Conservation (phyloP, 37 sponge, comb jelly and placozoan species). For the Theonella swinhoei region DNA sequence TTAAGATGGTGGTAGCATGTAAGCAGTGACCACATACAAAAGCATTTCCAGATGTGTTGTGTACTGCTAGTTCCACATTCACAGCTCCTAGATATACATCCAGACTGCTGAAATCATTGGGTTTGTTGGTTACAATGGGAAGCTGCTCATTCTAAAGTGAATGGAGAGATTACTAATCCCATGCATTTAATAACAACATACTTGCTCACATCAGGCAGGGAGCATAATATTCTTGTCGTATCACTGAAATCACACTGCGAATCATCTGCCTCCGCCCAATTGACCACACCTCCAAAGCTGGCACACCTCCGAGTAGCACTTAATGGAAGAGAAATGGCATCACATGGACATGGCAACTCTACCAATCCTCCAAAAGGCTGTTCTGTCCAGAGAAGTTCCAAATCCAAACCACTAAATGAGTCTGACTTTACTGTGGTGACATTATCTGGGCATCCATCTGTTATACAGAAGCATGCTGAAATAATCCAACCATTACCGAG, state of each 20-base stretch:
- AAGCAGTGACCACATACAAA: too few relatives aligned
- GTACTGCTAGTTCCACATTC: not conserved
- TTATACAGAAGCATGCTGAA: not conserved
- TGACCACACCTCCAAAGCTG: constrained; percentile 20
- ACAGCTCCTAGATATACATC: not conserved
- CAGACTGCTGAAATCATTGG: not conserved
- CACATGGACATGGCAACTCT: constrained; percentile 49
- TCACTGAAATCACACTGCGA: constrained; percentile 38
- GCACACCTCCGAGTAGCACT: constrained; percentile 29
- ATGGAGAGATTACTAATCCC: not conserved
- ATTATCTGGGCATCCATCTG: constrained; percentile 42
- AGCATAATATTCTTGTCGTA: constrained; percentile 18
- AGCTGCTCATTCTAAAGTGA: not conserved
- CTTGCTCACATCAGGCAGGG: constrained; percentile 42
- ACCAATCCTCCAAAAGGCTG: constrained; percentile 22
- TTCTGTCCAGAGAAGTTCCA: constrained; percentile 50
- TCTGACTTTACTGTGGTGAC: constrained; percentile 7
- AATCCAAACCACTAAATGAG: not conserved
- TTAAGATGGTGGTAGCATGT: too few relatives aligned
- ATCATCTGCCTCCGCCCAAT: constrained; percentile 27
- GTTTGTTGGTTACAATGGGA: not conserved
- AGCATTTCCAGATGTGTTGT: not conserved
- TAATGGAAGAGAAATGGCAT: not conserved
- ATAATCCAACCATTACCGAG: too few relatives aligned
- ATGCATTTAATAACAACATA: too few relatives aligned